Base-by-base conservation (phyloP, 2,888 invertebrate species). In the Calephelis perditalis region DNA sequence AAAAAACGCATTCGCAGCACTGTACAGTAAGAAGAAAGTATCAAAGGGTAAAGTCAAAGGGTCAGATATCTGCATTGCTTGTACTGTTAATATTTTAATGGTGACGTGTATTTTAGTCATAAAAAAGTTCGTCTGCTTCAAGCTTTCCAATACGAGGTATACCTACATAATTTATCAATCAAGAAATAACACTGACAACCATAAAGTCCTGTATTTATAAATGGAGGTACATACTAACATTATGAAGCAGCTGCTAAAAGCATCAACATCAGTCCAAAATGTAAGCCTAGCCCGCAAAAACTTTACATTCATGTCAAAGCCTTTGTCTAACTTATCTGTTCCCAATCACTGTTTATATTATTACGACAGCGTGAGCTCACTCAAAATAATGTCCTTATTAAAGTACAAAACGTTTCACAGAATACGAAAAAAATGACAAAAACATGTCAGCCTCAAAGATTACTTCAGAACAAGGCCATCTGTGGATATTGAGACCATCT, bases 301-400 rank as follows among this genome's bases (percentile, higher is more conserved):
- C 68, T 61, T 69, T 67, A 73, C 72, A 74, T 75, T 75, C 74
- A 75, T 76, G 74, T 74, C 74, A 79, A 74, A 68, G 71, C 70
- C 76, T 81, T 85, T 88, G 87, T 90, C 83, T 86, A 78, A 84
- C 82, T 88, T 90, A 90, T 90, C 90, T 76, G 70, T 81, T 75
- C 80, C 82, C 79, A 84, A 90, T 90, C 90, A 82, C 81, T 90
- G 90, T 90, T 90, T 90, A 86, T 87, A 85, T 79, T 83, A 85
- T 84, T 81, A 76, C 73, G 76, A 78, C 76, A 79, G 82, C 81
- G 82, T 77, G 84, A 81, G 85, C 71, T 79, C 82, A 83, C 87
- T 89, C 90, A 90, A 88, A 89, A 90, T 90, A 90, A 90, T 87
- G 88, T 86, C 86, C 89, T 86, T 86, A 90, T 90, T 90, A 90